Percentiles rank a stretch among this genome's conserved stretches.
phyloP scores from a whole-genome alignment of 2,797 vertebrate genomes.

The Bradypodion ventrale region DNA sequence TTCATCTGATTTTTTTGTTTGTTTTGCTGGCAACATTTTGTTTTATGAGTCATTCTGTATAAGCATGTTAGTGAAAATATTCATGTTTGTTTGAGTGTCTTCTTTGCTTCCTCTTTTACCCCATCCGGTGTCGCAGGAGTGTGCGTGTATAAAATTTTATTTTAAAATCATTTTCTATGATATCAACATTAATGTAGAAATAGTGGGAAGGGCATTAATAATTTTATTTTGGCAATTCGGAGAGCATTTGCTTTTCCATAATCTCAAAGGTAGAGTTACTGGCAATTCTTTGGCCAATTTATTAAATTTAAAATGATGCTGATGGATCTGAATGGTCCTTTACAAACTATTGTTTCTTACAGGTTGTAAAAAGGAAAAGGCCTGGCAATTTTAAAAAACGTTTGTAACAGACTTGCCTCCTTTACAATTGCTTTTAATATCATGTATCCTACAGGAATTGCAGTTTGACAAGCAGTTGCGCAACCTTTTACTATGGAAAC shows the following conservation, averaged over 20 bases:
- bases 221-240: constrained; percentile 40
- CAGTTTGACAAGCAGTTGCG: constrained; percentile 63
- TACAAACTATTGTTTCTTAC: constrained; percentile 60
- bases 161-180: constrained; percentile 51
- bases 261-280: constrained; percentile 67
- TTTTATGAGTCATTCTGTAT: constrained; percentile 62
- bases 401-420: constrained; percentile 64
- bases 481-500: constrained; percentile 57
- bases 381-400: constrained; percentile 65
- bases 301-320: constrained; percentile 44
- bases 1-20: constrained; percentile 48
- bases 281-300: constrained; percentile 47
- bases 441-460: constrained; percentile 50
- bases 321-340: constrained; percentile 53
- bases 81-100: constrained; percentile 45
- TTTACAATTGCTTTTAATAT: constrained; percentile 63
- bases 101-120: no score
- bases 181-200: constrained; percentile 50
- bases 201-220: constrained; percentile 38
- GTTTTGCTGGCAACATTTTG: constrained; percentile 54
- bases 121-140: no score
- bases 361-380: constrained; percentile 52
- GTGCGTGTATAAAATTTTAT: constrained; percentile 38
- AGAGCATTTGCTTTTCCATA: constrained; percentile 47
- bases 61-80: constrained; percentile 51